phyloP scores from a whole-genome alignment of 2,888 invertebrate species.

The Dinocampus coccinellae region DNA sequence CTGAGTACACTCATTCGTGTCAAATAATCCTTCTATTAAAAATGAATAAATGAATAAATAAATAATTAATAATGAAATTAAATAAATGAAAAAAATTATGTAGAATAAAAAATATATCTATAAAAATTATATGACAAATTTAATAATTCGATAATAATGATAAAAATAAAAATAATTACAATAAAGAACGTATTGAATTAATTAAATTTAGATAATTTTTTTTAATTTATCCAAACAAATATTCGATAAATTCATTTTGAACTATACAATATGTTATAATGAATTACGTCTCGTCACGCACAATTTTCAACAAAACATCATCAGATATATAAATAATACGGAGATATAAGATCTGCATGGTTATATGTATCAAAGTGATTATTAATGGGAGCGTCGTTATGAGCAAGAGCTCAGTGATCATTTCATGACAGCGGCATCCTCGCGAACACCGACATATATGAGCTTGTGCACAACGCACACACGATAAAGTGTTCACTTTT shows the following conservation, averaged over 20 bases:
- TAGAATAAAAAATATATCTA: too few species aligned
- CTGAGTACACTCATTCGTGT: too few species aligned
- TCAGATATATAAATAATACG: background rate
- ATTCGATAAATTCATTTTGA: background rate
- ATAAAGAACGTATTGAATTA: too few species aligned
- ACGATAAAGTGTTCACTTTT: conserved; percentile 1
- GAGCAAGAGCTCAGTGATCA: conserved; percentile 58
- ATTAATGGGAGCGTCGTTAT: conserved; percentile 63
- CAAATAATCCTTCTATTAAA: too few species aligned
- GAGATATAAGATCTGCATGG: conserved; percentile 50
- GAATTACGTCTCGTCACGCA: background rate
- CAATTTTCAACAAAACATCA: background rate
- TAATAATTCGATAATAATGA: too few species aligned
- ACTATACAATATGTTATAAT: background rate
- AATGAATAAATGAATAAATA: too few species aligned
- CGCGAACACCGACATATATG: conserved; percentile 49
- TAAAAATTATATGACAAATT: too few species aligned
- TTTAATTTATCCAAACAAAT: background rate
- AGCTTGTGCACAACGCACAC: background rate
- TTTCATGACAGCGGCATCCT: conserved; percentile 58
- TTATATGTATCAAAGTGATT: conserved; percentile 65
- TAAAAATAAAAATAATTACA: too few species aligned
- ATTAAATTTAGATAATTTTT: background rate
- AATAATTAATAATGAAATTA: too few species aligned
- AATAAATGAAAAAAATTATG: too few species aligned